Conservation (phyloP, 2,888 invertebrate genomes). For the Gari tellinella region DNA sequence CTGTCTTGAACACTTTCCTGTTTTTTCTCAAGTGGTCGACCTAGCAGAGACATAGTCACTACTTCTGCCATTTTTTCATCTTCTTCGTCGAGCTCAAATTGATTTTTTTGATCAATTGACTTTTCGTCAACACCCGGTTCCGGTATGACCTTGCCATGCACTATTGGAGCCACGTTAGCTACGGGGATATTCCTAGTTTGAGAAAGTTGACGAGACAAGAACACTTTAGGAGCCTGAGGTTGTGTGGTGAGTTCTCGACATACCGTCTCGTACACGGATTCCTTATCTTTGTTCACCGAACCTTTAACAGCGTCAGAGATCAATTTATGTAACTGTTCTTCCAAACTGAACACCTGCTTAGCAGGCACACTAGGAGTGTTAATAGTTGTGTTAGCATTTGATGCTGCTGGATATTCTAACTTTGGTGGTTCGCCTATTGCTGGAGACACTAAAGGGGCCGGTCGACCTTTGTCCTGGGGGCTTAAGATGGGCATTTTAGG, state of each 20-base stretch:
- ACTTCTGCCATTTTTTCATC: slow-evolving; percentile 51
- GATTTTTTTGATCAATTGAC: slow-evolving; percentile 26
- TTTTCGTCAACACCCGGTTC: slow-evolving; percentile 19
- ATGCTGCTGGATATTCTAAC: slow-evolving; percentile 61
- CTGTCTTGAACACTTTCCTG: background rate
- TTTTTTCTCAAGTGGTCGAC: slow-evolving; percentile 3
- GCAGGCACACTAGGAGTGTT: slow-evolving; percentile 25
- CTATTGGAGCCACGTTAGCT: slow-evolving; percentile 76
- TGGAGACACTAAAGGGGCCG: slow-evolving; percentile 46
- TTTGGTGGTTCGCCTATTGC: slow-evolving; percentile 73
- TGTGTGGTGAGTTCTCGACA: slow-evolving; percentile 45
- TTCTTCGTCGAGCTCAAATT: slow-evolving; percentile 41
- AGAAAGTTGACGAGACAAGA: slow-evolving; percentile 50
- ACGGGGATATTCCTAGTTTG: slow-evolving; percentile 74
- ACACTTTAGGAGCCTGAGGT: slow-evolving; percentile 53
- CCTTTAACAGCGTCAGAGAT: slow-evolving; percentile 60
- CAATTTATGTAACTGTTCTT: slow-evolving; percentile 55
- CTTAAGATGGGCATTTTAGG: slow-evolving; percentile 81
- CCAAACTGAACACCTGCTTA: slow-evolving; percentile 48
- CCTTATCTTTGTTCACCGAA: slow-evolving; percentile 47
- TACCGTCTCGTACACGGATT: slow-evolving; percentile 46
- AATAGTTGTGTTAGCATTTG: slow-evolving; percentile 11
- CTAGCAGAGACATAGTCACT: slow-evolving; percentile 44
- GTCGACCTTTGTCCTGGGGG: slow-evolving; percentile 74
- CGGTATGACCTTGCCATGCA: slow-evolving; percentile 58